A percentile compares a stretch with the other conserved stretches of the same genome.
Evolutionary conservation across 2,113 vertebrate species (phyloP).

Genomic region (Oostethus manadensis): DNA sequence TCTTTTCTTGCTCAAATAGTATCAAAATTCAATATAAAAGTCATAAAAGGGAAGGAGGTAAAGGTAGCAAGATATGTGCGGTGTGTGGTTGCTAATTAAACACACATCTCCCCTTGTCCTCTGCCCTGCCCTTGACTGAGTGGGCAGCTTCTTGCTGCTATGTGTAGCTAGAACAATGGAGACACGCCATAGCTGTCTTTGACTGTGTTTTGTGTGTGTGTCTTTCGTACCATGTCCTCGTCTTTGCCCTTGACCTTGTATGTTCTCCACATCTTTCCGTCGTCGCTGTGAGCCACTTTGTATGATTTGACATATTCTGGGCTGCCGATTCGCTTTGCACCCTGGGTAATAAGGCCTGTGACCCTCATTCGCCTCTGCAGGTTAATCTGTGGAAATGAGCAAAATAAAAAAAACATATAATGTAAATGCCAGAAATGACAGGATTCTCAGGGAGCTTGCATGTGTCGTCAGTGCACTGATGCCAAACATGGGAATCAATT

Average conservation of each 20-base stretch:
- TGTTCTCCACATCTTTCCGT: conserved; percentile 90
- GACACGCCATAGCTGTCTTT: conserved; percentile 6
- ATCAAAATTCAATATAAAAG: conserved; percentile 69
- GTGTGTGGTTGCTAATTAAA: conserved; percentile 70
- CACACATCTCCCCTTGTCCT: conserved; percentile 85
- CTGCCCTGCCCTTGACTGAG: conserved; percentile 83
- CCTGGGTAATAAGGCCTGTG: conserved; percentile 96
- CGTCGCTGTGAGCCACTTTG: conserved; percentile 95
- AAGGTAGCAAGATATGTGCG: conserved; percentile 49
- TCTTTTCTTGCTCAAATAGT: conserved; percentile 68
- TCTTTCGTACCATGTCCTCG: conserved; percentile 87
- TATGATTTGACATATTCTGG: conserved; percentile 98
- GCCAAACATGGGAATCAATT: conserved; percentile 34
- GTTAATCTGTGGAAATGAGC: conserved; percentile 82
- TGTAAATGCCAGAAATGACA: conserved; percentile 13
- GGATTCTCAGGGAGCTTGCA: conserved; percentile 1
- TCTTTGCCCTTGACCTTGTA: conserved; percentile 92
- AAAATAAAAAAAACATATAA: not conserved
- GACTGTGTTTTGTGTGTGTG: conserved; percentile 6
- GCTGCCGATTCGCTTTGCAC: conserved; percentile 96
- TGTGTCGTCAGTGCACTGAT: not conserved
- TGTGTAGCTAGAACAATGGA: conserved; percentile 17
- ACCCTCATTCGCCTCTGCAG: conserved; percentile 95
- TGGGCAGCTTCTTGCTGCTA: conserved; percentile 73
- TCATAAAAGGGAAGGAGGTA: conserved; percentile 60